Evolutionary conservation across 1,140 invertebrate species (phyloP).

Genomic region (Mycetomoellerius zeteki): DNA sequence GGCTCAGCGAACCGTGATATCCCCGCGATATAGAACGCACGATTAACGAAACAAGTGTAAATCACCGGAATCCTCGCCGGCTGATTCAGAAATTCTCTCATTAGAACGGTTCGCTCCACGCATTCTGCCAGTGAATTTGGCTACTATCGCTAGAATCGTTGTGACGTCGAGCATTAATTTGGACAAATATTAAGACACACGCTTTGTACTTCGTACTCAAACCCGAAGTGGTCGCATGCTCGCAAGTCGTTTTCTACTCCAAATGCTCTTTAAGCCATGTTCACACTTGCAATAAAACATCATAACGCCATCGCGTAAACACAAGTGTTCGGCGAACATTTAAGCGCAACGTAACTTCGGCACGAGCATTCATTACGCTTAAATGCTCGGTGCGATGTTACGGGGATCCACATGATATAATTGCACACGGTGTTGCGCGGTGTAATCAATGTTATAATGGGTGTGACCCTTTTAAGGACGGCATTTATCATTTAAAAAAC

Average conservation of each 20-base stretch:
- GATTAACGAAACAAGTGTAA: conserved; percentile 42
- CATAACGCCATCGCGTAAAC: no score
- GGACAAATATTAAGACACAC: not conserved
- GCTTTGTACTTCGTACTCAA: not conserved
- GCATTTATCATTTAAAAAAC: no score
- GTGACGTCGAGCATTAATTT: not conserved
- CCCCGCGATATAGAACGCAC: conserved; percentile 17
- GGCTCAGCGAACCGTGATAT: conserved; percentile 19
- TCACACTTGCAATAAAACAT: no score
- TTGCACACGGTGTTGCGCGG: no score
- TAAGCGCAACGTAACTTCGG: no score
- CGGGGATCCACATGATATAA: no score
- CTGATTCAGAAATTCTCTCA: not conserved
- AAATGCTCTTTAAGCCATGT: no score
- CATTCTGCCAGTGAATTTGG: not conserved
- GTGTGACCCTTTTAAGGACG: no score
- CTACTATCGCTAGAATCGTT: not conserved
- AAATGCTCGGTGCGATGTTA: no score
- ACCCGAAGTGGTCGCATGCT: not conserved
- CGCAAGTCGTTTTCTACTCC: not conserved
- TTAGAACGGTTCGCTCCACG: not conserved
- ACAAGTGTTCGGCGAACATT: no score
- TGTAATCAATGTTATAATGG: no score
- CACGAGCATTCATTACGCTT: no score
- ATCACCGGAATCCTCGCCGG: not conserved